Conservation (phyloP, 37 sponge, comb jelly and placozoan species). For the Chondrilla cf. caribensis region DNA sequence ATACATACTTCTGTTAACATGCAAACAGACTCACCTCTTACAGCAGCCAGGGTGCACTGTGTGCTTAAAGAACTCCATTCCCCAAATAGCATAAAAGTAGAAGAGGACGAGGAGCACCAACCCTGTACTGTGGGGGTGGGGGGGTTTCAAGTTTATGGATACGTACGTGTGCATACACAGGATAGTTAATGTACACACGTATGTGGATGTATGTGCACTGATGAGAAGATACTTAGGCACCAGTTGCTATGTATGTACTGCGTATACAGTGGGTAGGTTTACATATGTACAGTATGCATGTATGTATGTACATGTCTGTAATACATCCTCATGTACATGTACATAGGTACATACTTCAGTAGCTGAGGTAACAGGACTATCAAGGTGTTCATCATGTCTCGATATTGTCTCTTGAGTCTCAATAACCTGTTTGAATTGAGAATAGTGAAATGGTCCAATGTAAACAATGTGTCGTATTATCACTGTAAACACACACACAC, state of each 20-base stretch:
- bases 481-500: too few relatives aligned
- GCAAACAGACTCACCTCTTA: conserved; percentile 24
- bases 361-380: conserved; percentile 59
- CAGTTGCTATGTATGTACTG: too few relatives aligned
- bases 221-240: too few relatives aligned
- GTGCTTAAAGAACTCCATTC: conserved; percentile 64
- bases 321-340: too few relatives aligned
- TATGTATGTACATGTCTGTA: not conserved
- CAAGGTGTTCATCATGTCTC: conserved; percentile 68
- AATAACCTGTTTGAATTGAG: conserved; percentile 41
- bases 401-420: conserved; percentile 69
- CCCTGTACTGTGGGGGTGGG: conserved; percentile 5
- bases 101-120: conserved; percentile 48
- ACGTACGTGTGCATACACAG: too few relatives aligned
- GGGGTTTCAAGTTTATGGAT: not conserved
- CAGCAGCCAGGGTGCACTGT: conserved; percentile 53
- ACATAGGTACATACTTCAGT: conserved; percentile 34
- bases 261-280: too few relatives aligned
- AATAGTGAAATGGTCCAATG: not conserved
- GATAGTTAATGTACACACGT: too few relatives aligned
- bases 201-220: too few relatives aligned
- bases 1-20: too few relatives aligned
- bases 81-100: conserved; percentile 82
- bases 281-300: not conserved
- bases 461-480: too few relatives aligned